Base-by-base conservation (phyloP, 2,888 invertebrate genomes). In the Elysia crispata region DNA sequence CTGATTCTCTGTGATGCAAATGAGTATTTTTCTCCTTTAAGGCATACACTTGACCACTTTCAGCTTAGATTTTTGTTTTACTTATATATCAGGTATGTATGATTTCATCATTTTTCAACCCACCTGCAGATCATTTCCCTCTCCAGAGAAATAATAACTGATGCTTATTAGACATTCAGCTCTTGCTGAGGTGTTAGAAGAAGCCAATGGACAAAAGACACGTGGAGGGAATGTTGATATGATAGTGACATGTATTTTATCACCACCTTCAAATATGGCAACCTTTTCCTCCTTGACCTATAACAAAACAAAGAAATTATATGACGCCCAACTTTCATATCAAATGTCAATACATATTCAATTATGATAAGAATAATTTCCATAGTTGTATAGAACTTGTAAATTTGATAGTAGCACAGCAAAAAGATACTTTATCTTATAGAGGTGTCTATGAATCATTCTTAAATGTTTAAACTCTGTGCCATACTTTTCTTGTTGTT, bases 211-310 rank as follows among this genome's bases (percentile, higher is more conserved):
- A 79, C 86, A 87, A 80, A 86, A 83, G 8, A 86, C 50, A 28
- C 82, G 76, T 11, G 86, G 86, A 30, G 86, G 86, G 8, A 87
- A 78, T 1, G 81, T 73, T 30, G 83, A 67, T 13, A 41, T 49
- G 20, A 86, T 69, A 3, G 81, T 81, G 15, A 86, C 33, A 25
- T 66, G 25, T 41, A 75, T 60, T 20, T 79, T 28, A 1, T 54
- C 77, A 57, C 64, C 76, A 23, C 86, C 86, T 78, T 86, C 86
- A 70, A 60, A 77, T 20, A 86, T 78, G n/a, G 72, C 81, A 28
- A 86, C 66, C 69, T 80, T 78, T 20, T 80, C 82, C 33, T 82
- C 80, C 3, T 74, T 57, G n/a, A 85, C 77, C 86, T 86, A 11
- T 41, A 6, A 41, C 41, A 41, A 41, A 11, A 3, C 3, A 41